These are phyloP conservation scores for Tupaia chinensis DNA, from an alignment of 2,113 vertebrate species.

Conservation along the genomic window DNA sequence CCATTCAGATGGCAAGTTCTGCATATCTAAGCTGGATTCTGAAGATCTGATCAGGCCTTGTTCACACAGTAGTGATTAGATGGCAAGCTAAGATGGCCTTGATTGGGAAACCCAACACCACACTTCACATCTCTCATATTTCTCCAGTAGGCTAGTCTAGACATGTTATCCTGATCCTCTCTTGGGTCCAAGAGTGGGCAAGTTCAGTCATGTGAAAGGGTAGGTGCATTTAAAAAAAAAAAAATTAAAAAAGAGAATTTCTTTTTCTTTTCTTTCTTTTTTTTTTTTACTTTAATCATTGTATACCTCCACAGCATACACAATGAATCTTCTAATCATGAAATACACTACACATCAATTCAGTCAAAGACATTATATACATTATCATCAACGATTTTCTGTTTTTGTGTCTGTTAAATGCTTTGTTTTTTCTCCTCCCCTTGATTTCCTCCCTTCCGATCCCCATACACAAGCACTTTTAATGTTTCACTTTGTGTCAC, in stretches of 20 bases:
- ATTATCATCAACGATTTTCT: too few species aligned
- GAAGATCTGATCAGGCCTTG: conserved; percentile 18
- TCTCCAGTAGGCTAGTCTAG: not conserved
- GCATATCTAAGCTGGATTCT: not conserved
- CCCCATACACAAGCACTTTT: not conserved
- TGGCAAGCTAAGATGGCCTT: not conserved
- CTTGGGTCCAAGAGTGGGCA: not conserved
- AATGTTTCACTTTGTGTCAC: not conserved
- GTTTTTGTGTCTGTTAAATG: too few species aligned
- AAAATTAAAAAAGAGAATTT: too few species aligned
- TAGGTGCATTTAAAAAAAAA: not conserved
- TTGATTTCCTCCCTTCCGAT: too few species aligned
- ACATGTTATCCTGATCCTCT: not conserved
- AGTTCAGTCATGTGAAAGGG: not conserved
- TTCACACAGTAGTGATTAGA: not conserved
- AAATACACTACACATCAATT: too few species aligned
- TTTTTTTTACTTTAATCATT: too few species aligned
- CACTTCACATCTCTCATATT: not conserved
- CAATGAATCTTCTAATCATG: too few species aligned
- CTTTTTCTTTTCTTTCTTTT: too few species aligned
- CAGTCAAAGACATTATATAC: too few species aligned
- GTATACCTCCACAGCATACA: too few species aligned
- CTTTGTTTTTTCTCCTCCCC: too few species aligned
- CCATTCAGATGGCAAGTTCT: not conserved
- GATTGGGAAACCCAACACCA: not conserved